Evolutionary conservation across 2,797 vertebrate species (phyloP).

Genomic region (Parauchenoglanis punctatus): DNA sequence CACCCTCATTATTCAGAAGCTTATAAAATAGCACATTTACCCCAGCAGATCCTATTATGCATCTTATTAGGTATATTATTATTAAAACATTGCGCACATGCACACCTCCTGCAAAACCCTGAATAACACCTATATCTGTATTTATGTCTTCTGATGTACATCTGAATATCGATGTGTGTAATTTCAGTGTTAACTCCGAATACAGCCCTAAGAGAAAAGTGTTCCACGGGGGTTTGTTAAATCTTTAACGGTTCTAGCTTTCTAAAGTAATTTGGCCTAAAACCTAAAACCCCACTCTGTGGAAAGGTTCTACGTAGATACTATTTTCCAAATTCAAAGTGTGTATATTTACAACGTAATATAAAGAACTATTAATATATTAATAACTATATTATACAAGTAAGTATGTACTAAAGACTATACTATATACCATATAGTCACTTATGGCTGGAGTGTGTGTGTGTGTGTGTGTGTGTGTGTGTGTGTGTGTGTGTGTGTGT

Average conservation of each 20-base stretch:
- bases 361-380: neutral
- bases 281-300: neutral
- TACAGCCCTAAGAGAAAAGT: neutral
- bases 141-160: neutral
- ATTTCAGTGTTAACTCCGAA: neutral
- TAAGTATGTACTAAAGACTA: neutral
- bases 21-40: neutral
- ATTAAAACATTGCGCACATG: neutral
- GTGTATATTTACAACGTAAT: neutral
- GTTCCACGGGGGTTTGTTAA: neutral
- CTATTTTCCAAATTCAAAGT: neutral
- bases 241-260: neutral
- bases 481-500: constrained; percentile 28
- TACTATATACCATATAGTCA: neutral
- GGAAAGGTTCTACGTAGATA: neutral
- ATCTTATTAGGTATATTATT: neutral
- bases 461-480: neutral
- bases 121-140: neutral
- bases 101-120: neutral
- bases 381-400: neutral
- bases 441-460: neutral
- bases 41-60: neutral
- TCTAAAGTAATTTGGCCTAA: neutral
- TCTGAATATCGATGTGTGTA: neutral
- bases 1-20: neutral